phyloP scores from a whole-genome alignment of 2,888 invertebrate genomes.

The Pandemis heparana region DNA sequence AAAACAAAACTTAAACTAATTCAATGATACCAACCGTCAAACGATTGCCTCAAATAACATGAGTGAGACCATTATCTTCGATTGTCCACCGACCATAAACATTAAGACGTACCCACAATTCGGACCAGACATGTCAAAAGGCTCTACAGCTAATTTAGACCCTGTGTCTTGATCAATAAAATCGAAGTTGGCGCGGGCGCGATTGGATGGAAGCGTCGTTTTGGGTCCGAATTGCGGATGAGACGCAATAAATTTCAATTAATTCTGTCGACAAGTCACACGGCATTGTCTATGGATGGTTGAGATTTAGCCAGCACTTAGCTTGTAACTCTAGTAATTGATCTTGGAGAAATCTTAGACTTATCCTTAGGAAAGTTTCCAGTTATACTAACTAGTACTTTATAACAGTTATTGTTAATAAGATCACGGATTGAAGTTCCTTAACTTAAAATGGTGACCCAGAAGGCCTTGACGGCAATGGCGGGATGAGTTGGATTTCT shows the following conservation, averaged over 20 bases:
- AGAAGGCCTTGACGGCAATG: no score
- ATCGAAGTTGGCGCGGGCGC: slow-evolving; percentile 51
- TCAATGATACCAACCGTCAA: slow-evolving; percentile 75
- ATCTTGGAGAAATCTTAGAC: not conserved
- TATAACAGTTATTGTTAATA: no score
- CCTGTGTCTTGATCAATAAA: slow-evolving; percentile 49
- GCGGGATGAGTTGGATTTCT: no score
- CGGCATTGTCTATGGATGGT: slow-evolving; percentile 69
- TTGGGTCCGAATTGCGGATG: slow-evolving; percentile 67
- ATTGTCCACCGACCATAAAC: slow-evolving; percentile 74
- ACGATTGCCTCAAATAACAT: slow-evolving; percentile 82
- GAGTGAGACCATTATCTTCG: slow-evolving; percentile 81
- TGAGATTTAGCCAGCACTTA: slow-evolving; percentile 65
- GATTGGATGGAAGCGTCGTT: slow-evolving; percentile 58
- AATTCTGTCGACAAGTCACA: slow-evolving; percentile 73
- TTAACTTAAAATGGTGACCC: no score
- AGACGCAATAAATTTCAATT: slow-evolving; percentile 84
- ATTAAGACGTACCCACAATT: slow-evolving; percentile 59
- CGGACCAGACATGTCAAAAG: slow-evolving; percentile 57
- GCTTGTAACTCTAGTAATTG: not conserved
- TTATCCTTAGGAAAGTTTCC: no score
- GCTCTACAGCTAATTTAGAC: slow-evolving; percentile 49
- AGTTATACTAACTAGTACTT: no score
- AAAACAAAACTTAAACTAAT: slow-evolving; percentile 57
- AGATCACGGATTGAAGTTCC: no score